These are phyloP conservation scores for Phymorhynchus buccinoides DNA, from an alignment of 1,140 invertebrate species.

Conservation along the genomic window DNA sequence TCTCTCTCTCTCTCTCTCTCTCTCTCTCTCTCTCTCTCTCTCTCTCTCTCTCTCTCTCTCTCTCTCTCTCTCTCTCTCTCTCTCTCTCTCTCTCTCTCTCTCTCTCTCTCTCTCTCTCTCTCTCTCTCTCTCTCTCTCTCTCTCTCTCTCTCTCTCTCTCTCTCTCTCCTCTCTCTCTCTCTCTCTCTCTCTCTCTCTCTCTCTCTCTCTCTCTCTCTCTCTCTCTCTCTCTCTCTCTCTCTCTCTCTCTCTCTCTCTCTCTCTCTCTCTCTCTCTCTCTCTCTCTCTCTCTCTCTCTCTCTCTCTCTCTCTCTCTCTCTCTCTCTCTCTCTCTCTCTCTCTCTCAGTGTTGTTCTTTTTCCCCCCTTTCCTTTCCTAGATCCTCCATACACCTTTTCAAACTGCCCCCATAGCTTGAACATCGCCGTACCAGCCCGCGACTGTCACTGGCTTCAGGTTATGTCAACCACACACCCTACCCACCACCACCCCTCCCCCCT, in stretches of 20 bases:
- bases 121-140: background rate
- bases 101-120: background rate
- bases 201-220: background rate
- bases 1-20: background rate
- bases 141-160: background rate
- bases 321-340: too few species aligned
- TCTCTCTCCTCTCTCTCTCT: too few species aligned
- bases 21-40: background rate
- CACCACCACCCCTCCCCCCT: too few species aligned
- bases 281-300: too few species aligned
- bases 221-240: background rate
- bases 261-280: background rate
- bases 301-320: too few species aligned
- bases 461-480: too few species aligned
- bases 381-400: too few species aligned
- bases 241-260: slow-evolving; percentile 5
- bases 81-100: background rate
- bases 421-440: too few species aligned
- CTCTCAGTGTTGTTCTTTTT: too few species aligned
- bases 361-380: too few species aligned
- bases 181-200: background rate
- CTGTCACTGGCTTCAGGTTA: too few species aligned
- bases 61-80: background rate
- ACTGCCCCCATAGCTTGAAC: too few species aligned
- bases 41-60: background rate